phyloP scores from a whole-genome alignment of 1,140 invertebrate genomes.

The Mizuhopecten yessoensis region DNA sequence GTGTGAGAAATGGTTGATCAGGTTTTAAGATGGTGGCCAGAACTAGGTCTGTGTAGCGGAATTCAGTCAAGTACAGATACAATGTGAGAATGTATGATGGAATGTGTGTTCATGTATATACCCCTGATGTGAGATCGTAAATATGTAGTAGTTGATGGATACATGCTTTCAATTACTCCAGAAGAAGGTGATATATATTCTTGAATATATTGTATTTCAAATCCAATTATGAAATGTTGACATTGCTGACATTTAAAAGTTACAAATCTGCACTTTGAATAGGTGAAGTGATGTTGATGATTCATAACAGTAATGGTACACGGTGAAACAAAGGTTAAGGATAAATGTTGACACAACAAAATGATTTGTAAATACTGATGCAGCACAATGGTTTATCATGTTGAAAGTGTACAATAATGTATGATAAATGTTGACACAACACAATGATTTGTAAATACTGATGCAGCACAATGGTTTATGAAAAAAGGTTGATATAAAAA shows the following conservation, averaged over 20 bases:
- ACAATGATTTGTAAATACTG: too few species aligned
- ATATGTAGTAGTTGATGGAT: background rate
- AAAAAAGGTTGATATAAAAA: too few species aligned
- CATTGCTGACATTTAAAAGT: background rate
- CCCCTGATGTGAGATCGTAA: background rate
- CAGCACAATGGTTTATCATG: too few species aligned
- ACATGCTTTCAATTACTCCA: background rate
- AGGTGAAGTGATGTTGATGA: background rate
- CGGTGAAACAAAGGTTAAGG: background rate
- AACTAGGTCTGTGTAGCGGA: background rate
- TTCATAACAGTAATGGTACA: background rate
- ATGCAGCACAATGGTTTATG: too few species aligned
- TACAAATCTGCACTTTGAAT: background rate
- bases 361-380: too few species aligned
- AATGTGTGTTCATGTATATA: background rate
- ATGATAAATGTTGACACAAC: too few species aligned
- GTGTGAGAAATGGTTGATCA: background rate
- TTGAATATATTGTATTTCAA: background rate
- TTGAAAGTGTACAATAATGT: too few species aligned
- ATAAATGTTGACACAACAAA: too few species aligned
- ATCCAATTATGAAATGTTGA: background rate
- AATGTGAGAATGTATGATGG: background rate
- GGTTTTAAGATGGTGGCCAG: background rate
- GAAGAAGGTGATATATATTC: slow-evolving; percentile 20
- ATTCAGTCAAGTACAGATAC: background rate